These are phyloP conservation scores for Melangyna quadrimaculata DNA, from an alignment of 2,888 invertebrate genomes.

Conservation along the genomic window DNA sequence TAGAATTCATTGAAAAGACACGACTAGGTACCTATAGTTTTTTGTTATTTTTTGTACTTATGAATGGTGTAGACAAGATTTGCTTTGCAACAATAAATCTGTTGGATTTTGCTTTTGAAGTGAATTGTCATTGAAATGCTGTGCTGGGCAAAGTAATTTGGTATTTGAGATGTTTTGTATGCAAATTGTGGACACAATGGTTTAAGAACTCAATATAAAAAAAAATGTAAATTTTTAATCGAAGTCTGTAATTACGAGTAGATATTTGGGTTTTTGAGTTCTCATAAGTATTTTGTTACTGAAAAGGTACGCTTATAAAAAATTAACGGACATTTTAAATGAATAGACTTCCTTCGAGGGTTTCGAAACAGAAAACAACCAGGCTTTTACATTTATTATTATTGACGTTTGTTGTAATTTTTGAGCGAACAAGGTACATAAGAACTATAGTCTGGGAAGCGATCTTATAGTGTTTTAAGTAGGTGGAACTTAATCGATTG, in stretches of 20 bases:
- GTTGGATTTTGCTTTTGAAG: constrained; percentile 32
- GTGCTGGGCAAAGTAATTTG: constrained; percentile 31
- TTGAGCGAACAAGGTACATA: no score
- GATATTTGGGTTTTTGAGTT: constrained; percentile 3
- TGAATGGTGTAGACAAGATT: constrained; percentile 38
- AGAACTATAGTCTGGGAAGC: no score
- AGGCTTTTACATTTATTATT: no score
- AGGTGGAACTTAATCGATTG: no score
- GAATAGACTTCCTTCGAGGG: background rate
- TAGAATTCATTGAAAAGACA: constrained; percentile 23
- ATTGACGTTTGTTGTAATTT: no score
- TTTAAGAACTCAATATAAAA: constrained; percentile 35
- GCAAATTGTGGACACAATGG: constrained; percentile 49
- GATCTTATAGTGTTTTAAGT: no score
- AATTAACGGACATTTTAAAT: constrained; percentile 14
- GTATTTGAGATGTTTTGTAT: constrained; percentile 52
- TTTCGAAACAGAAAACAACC: background rate
- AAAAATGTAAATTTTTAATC: constrained; percentile 14
- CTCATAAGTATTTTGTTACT: constrained; percentile 60
- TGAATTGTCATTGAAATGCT: constrained; percentile 24
- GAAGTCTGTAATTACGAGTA: constrained; percentile 18
- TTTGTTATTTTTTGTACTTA: background rate
- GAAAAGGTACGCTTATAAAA: background rate
- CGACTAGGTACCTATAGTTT: background rate
- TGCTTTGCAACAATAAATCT: constrained; percentile 39